These are phyloP conservation scores for Smutsia gigantea DNA, from an alignment of 2,797 vertebrate species.

Conservation along the genomic window DNA sequence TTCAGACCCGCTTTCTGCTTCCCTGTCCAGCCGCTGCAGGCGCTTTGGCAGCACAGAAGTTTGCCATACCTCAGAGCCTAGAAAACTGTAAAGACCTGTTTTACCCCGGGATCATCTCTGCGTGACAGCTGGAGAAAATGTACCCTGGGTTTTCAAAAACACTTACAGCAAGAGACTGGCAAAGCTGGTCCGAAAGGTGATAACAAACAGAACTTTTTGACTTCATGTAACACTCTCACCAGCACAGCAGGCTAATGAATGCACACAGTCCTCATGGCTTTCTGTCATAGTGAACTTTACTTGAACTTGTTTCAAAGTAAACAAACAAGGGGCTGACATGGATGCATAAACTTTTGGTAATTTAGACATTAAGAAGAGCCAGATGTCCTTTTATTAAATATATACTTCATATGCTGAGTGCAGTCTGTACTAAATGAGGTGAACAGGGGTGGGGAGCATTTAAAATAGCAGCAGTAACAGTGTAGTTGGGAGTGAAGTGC, in stretches of 20 bases:
- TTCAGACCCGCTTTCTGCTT: neutral
- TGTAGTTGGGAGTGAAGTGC: neutral
- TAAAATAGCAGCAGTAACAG: neutral
- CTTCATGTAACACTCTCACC: slow-evolving; percentile 24
- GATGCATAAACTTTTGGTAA: slow-evolving; percentile 64
- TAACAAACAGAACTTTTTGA: neutral
- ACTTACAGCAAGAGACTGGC: neutral
- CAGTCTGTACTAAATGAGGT: neutral
- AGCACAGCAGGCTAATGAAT: slow-evolving; percentile 59
- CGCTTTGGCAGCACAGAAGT: neutral
- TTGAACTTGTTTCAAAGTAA: slow-evolving; percentile 75
- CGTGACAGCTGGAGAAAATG: slow-evolving; percentile 22
- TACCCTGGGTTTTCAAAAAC: neutral
- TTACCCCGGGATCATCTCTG: neutral
- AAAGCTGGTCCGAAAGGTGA: neutral
- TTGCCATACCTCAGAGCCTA: neutral
- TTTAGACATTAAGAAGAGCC: slow-evolving; percentile 64
- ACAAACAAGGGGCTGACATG: slow-evolving; percentile 14
- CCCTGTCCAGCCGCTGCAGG: neutral
- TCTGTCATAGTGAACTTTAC: slow-evolving; percentile 63
- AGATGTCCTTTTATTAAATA: slow-evolving; percentile 68
- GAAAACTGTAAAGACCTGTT: neutral
- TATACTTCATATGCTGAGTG: slow-evolving; percentile 41
- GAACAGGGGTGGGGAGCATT: neutral
- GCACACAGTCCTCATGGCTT: slow-evolving; percentile 16